Conservation (phyloP, 2,113 vertebrate species). For the Corythornis cristatus region DNA sequence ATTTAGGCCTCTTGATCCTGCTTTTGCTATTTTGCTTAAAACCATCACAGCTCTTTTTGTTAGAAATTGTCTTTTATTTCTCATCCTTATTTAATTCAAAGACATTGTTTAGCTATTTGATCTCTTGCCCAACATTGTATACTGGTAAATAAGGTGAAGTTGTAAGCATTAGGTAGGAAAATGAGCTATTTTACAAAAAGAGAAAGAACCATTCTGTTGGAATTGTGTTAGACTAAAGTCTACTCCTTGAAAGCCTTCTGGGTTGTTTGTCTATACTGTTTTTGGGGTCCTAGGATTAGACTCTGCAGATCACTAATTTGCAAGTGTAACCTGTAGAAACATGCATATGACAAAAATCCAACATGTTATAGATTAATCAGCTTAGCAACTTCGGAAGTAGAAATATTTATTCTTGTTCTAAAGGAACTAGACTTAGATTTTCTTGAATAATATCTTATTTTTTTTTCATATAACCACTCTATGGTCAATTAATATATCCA, state of each 20-base stretch:
- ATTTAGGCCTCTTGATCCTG: conserved; percentile 9
- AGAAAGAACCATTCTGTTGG: not conserved
- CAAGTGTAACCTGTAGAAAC: not conserved
- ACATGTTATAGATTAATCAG: fast-evolving
- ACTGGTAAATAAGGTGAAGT: not conserved
- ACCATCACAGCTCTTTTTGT: not conserved
- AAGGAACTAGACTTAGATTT: not conserved
- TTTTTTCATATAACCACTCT: not conserved
- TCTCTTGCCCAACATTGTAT: not conserved
- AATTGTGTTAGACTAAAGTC: not conserved
- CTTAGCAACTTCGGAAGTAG: not conserved
- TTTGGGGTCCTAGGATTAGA: not conserved
- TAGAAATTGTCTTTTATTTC: not conserved
- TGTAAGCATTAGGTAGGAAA: not conserved
- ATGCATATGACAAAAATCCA: not conserved
- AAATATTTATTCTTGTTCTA: not conserved
- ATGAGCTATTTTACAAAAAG: not conserved
- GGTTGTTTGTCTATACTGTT: not conserved
- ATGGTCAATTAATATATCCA: not conserved
- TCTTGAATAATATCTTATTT: not conserved
- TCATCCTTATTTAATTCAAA: not conserved
- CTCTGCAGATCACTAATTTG: not conserved
- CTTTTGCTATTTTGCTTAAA: not conserved
- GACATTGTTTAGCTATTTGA: not conserved
- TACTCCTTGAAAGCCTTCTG: not conserved